phyloP scores from a whole-genome alignment of 2,888 invertebrate genomes.

The Sisyra terminalis region DNA sequence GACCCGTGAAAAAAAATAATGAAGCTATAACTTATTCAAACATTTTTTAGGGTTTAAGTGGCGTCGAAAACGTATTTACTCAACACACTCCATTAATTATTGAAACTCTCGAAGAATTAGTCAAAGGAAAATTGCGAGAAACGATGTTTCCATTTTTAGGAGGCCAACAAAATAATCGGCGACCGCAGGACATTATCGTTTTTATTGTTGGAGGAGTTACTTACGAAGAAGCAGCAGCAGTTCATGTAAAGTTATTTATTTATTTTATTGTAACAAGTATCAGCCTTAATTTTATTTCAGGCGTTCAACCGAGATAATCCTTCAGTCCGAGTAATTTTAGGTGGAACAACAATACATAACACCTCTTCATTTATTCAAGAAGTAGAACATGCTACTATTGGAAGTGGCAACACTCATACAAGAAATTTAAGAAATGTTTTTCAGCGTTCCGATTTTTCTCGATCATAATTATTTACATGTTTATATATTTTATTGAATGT shows the following conservation, averaged over 20 bases:
- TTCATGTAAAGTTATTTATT: conserved; percentile 39
- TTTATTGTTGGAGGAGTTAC: conserved; percentile 94
- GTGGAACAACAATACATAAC: conserved; percentile 88
- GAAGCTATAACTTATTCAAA: background rate
- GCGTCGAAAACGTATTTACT: conserved; percentile 98
- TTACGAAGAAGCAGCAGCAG: conserved; percentile 83
- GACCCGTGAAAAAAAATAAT: too few species aligned
- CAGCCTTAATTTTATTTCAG: background rate
- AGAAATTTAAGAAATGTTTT: conserved; percentile 2
- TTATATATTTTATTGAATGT: background rate
- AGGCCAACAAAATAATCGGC: conserved; percentile 35
- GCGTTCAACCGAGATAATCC: conserved; percentile 59
- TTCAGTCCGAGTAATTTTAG: conserved; percentile 62
- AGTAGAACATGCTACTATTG: conserved; percentile 47
- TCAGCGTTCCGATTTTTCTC: background rate
- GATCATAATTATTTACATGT: background rate
- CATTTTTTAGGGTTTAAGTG: conserved; percentile 58
- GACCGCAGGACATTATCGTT: conserved; percentile 86
- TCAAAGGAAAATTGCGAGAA: conserved; percentile 80
- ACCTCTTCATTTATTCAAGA: conserved; percentile 65
- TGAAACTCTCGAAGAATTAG: conserved; percentile 76
- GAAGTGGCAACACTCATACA: conserved; percentile 31
- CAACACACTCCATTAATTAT: conserved; percentile 90
- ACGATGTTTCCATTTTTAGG: conserved; percentile 72
- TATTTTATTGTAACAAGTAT: background rate